These are phyloP conservation scores for Cercopithecus mitis DNA, from an alignment of 2,797 vertebrate species.

Conservation along the genomic window DNA sequence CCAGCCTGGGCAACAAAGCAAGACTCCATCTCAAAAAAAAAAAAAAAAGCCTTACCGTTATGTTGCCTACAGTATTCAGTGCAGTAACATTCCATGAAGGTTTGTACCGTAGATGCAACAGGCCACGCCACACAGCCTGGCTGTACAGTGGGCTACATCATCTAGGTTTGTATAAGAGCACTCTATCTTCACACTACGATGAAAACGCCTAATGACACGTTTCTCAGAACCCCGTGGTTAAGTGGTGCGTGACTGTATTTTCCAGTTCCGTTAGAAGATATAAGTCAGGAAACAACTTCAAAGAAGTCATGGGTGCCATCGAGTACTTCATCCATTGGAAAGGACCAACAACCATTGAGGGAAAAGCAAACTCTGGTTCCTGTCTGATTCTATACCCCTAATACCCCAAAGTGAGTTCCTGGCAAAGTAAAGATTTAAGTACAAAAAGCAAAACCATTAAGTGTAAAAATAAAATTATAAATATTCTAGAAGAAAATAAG, in stretches of 20 bases:
- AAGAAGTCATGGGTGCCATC: not conserved
- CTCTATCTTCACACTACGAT: not conserved
- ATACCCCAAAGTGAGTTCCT: not conserved
- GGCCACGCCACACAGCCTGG: not conserved
- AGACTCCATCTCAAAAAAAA: no score
- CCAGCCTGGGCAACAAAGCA: no score
- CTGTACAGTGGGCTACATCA: rapidly evolving
- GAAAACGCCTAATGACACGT: not conserved
- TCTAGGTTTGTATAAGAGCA: not conserved
- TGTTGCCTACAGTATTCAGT: not conserved
- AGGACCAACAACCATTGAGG: not conserved
- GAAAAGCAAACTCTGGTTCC: not conserved
- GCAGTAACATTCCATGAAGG: not conserved
- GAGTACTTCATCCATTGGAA: rapidly evolving
- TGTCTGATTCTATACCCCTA: no score
- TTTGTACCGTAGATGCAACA: not conserved
- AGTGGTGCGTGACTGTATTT: not conserved
- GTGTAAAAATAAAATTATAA: not conserved
- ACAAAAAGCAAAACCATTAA: not conserved
- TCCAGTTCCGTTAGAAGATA: not conserved
- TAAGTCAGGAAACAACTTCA: not conserved
- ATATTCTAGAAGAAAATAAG: not conserved
- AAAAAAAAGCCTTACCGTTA: not conserved
- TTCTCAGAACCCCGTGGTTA: not conserved
- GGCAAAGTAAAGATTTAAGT: not conserved